Conservation (phyloP, 2,113 vertebrate species). For the Peromyscus polionotus region DNA sequence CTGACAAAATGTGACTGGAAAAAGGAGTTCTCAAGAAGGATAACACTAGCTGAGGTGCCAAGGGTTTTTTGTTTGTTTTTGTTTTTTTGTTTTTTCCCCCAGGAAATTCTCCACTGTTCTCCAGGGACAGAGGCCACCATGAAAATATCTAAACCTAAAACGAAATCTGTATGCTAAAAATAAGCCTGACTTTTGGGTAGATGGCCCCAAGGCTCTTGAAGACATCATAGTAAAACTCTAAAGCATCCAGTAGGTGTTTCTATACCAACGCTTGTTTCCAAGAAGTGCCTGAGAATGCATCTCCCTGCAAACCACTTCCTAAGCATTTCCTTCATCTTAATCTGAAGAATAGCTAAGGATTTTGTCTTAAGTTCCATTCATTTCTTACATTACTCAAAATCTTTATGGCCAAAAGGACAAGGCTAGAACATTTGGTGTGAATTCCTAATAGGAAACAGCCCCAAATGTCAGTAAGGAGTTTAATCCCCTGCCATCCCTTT, state of each 20-base stretch:
- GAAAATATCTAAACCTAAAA: constrained; percentile 62
- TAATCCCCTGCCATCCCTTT: not conserved
- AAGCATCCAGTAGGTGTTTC: constrained; percentile 20
- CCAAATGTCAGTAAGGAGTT: constrained; percentile 40
- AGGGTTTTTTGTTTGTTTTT: not conserved
- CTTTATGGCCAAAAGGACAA: constrained; percentile 38
- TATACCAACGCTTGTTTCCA: constrained; percentile 1
- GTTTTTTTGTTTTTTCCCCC: not conserved
- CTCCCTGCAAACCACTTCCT: constrained; percentile 20
- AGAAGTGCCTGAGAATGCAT: not conserved
- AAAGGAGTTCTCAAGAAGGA: not conserved
- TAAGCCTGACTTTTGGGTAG: constrained; percentile 6
- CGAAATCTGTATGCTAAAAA: constrained; percentile 12
- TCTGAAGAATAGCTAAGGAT: constrained; percentile 32
- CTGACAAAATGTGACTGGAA: not conserved
- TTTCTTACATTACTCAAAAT: constrained; percentile 54
- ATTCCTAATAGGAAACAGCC: constrained; percentile 48
- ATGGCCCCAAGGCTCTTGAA: not conserved
- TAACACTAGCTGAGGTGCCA: not conserved
- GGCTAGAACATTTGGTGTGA: constrained; percentile 33
- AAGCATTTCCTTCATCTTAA: not conserved
- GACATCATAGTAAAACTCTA: constrained; percentile 9
- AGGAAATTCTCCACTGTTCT: constrained; percentile 76
- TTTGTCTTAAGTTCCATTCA: constrained; percentile 43
- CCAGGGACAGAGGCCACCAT: constrained; percentile 51